Evolutionary conservation across 2,797 vertebrate species (phyloP).

Genomic region (Syndactyla subalaris): DNA sequence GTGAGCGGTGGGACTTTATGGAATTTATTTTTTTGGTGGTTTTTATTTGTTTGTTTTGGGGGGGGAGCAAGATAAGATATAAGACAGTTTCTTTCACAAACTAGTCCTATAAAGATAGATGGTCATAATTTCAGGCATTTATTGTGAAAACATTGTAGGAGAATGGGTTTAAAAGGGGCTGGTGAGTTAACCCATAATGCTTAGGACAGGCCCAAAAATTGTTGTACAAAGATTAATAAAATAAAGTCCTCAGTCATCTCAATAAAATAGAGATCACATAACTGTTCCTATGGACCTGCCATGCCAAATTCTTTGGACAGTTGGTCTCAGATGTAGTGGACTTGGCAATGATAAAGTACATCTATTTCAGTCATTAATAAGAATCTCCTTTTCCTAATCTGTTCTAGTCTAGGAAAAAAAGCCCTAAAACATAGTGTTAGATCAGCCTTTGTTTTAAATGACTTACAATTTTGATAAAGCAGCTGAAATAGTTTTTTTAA

Average conservation of each 20-base stretch:
- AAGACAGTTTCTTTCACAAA: not conserved
- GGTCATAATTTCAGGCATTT: not conserved
- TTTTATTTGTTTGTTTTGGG: not conserved
- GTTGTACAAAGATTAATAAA: not conserved
- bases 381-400: not conserved
- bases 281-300: not conserved
- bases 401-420: not conserved
- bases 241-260: not conserved
- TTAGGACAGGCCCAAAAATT: not conserved
- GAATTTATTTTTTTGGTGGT: not conserved
- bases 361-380: not conserved
- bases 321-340: not conserved
- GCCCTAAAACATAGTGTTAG: not conserved
- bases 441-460: constrained; percentile 8
- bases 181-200: not conserved
- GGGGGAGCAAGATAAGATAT: not conserved
- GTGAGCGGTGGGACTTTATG: not conserved
- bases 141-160: not conserved
- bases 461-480: constrained; percentile 22
- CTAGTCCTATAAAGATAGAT: not conserved
- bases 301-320: not conserved
- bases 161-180: not conserved
- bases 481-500: not conserved
- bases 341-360: not conserved
- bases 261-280: not conserved